phyloP scores from a whole-genome alignment of 2,888 invertebrate species.

The Pollenia griseotomentosa region DNA sequence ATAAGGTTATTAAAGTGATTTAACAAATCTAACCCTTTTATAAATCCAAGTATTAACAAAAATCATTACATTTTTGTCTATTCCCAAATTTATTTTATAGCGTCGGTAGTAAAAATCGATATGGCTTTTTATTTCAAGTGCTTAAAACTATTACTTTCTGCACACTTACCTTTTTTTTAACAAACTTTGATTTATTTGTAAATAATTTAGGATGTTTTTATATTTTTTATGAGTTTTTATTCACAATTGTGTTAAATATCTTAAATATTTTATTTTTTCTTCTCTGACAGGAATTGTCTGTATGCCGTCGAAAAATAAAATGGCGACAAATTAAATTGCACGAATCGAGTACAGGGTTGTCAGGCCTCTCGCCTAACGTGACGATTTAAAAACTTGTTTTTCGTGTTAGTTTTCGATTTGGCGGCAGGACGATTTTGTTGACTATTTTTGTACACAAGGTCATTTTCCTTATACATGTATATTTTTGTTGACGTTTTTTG shows the following conservation, averaged over 20 bases:
- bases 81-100: background rate
- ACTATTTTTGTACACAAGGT: no score
- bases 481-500: no score
- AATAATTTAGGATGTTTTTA: background rate
- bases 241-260: conserved; percentile 3
- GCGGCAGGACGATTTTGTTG: no score
- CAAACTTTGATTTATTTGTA: background rate
- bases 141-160: background rate
- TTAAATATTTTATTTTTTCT: conserved; percentile 3
- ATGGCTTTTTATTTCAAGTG: background rate
- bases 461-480: no score
- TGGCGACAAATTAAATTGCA: conserved; percentile 35
- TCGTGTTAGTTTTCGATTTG: no score
- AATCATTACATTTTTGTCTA: background rate
- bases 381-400: no score
- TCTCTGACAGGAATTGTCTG: conserved; percentile 4
- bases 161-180: conserved; percentile 33
- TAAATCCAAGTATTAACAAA: no score
- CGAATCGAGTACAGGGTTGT: conserved; percentile 16
- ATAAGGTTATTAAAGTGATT: no score
- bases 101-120: background rate
- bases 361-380: no score
- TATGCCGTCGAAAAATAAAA: conserved; percentile 42
- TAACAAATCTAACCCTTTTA: no score
- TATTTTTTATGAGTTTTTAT: background rate